A percentile compares a stretch with the other conserved stretches of the same genome.
These are phyloP conservation scores for Ophonus ardosiacus DNA, from an alignment of 2,888 invertebrate genomes.

Conservation along the genomic window DNA sequence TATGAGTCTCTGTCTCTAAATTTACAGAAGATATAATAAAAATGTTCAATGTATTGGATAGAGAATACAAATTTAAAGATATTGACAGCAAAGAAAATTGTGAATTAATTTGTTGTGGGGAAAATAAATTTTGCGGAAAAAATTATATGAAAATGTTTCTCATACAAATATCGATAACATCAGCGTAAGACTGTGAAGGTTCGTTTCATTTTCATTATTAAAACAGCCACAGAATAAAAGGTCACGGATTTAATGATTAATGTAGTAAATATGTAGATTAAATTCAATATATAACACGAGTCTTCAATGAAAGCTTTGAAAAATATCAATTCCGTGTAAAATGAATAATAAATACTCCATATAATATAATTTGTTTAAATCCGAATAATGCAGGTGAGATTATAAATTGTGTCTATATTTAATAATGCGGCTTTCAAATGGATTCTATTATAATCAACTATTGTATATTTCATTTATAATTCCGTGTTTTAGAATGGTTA, in stretches of 20 bases:
- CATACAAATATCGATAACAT: not conserved
- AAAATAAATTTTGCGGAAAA: not conserved
- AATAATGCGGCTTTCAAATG: not conserved
- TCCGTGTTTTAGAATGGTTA: slow-evolving; percentile 10
- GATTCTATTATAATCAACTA: not conserved
- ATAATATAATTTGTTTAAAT: not conserved
- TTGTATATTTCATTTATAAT: not conserved
- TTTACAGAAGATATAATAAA: too few species aligned
- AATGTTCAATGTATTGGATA: too few species aligned
- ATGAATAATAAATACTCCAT: not conserved
- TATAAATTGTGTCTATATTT: slow-evolving; percentile 4
- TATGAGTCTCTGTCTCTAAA: too few species aligned
- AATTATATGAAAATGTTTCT: not conserved
- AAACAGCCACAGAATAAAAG: not conserved
- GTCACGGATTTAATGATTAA: not conserved
- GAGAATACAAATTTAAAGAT: too few species aligned
- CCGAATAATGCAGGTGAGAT: not conserved
- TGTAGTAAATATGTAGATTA: not conserved
- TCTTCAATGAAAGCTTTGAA: not conserved
- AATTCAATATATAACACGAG: not conserved
- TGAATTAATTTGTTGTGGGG: too few species aligned
- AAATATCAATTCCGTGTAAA: not conserved
- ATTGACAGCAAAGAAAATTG: too few species aligned
- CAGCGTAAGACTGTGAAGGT: not conserved
- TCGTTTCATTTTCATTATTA: not conserved